Conservation (phyloP, 2,888 invertebrate species). For the Minunthozetes semirufus region DNA sequence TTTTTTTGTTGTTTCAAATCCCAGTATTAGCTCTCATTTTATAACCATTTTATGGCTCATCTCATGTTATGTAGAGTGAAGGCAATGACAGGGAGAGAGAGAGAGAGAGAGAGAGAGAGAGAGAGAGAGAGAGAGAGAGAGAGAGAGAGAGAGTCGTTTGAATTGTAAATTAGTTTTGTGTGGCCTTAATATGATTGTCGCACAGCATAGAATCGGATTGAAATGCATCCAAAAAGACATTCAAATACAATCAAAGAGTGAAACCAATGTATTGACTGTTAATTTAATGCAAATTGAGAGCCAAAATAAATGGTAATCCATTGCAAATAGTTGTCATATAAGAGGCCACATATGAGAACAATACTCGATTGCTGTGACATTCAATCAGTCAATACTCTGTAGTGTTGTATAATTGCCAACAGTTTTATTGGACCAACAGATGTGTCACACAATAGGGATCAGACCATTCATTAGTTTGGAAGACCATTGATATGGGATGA, state of each 20-base stretch:
- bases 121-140: background rate
- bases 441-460: background rate
- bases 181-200: background rate
- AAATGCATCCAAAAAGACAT: too few relatives aligned
- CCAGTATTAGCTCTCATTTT: background rate
- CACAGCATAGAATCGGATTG: too few relatives aligned
- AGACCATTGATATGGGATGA: background rate
- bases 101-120: background rate
- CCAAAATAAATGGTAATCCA: too few relatives aligned
- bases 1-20: too few relatives aligned
- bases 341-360: too few relatives aligned
- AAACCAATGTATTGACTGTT: too few relatives aligned
- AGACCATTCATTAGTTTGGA: background rate
- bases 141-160: background rate
- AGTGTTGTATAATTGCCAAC: background rate
- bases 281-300: too few relatives aligned
- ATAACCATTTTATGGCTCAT: slow-evolving; percentile 1
- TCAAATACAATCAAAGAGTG: too few relatives aligned
- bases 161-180: background rate
- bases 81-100: background rate
- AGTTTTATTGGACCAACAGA: background rate
- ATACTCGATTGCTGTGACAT: too few relatives aligned
- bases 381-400: background rate
- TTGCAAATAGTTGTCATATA: too few relatives aligned
- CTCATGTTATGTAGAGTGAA: background rate